A percentile compares a stretch with the other conserved stretches of the same genome.
Evolutionary conservation across 2,888 invertebrate species (phyloP).

Genomic region (Trichogramma dendrolimi): DNA sequence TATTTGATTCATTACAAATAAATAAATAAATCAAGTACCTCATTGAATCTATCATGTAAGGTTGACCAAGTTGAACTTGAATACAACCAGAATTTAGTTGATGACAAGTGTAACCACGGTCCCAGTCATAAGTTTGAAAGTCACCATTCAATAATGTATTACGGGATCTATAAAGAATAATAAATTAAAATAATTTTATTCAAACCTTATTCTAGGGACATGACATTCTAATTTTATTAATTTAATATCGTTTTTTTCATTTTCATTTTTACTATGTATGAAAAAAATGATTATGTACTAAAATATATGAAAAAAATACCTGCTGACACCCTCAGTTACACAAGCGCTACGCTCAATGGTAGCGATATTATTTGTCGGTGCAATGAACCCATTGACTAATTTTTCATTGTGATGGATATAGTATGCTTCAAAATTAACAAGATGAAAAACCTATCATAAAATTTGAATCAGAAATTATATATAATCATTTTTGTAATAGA

Average conservation of each 20-base stretch:
- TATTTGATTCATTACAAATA: not conserved
- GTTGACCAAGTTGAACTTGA: slow-evolving; percentile 91
- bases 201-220: too few relatives aligned
- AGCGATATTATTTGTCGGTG: slow-evolving; percentile 87
- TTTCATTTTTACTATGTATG: too few relatives aligned
- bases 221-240: too few relatives aligned
- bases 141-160: slow-evolving; percentile 96
- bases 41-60: slow-evolving; percentile 86
- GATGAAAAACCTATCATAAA: slow-evolving; percentile 73
- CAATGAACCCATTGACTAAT: slow-evolving; percentile 70
- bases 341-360: slow-evolving; percentile 84
- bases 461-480: slow-evolving; percentile 10
- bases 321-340: slow-evolving; percentile 92
- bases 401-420: slow-evolving; percentile 74
- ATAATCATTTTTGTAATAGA: not conserved
- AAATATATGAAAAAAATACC: slow-evolving; percentile 48
- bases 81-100: slow-evolving; percentile 93
- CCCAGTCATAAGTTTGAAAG: slow-evolving; percentile 94
- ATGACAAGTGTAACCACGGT: slow-evolving; percentile 96
- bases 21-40: slow-evolving; percentile 51
- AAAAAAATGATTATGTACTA: slow-evolving; percentile 1
- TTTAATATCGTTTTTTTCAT: too few relatives aligned
- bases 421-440: slow-evolving; percentile 87
- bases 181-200: not conserved
- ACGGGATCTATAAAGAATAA: slow-evolving; percentile 62